A percentile compares a stretch with the other conserved stretches of the same genome.
Conservation (phyloP, 2,888 invertebrate genomes). For the Eutolmus rufibarbis region DNA sequence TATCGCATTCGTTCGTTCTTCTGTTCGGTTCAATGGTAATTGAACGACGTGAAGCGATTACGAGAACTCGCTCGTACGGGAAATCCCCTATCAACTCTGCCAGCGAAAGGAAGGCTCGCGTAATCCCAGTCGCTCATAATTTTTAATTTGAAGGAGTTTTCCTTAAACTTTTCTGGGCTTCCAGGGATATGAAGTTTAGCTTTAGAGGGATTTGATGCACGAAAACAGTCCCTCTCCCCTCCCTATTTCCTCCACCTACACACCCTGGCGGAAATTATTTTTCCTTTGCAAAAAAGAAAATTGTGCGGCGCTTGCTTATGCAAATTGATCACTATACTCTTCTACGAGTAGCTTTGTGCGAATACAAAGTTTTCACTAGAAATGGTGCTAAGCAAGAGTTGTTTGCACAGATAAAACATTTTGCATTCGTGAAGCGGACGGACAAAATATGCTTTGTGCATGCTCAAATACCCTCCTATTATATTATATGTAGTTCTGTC, state of each 20-base stretch:
- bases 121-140: not conserved
- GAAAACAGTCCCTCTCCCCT: not conserved
- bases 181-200: not conserved
- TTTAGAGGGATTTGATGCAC: not conserved
- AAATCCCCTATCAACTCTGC: not conserved
- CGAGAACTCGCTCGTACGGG: not conserved
- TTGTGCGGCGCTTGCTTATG: not conserved
- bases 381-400: not conserved
- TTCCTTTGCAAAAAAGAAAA: not conserved
- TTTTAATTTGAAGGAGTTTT: not conserved
- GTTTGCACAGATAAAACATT: not conserved
- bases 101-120: not conserved
- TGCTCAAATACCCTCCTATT: not conserved
- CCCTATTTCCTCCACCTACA: not conserved
- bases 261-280: not conserved
- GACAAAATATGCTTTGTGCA: not conserved
- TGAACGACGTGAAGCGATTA: conserved; percentile 15
- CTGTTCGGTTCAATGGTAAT: not conserved
- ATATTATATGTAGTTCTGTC: not conserved
- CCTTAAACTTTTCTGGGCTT: not conserved
- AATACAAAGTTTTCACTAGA: not conserved
- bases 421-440: not conserved
- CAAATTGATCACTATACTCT: not conserved
- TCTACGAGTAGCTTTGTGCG: not conserved
- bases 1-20: not conserved